These are phyloP conservation scores for Latrodectus hesperus DNA, from an alignment of 2,888 invertebrate species.

Conservation along the genomic window DNA sequence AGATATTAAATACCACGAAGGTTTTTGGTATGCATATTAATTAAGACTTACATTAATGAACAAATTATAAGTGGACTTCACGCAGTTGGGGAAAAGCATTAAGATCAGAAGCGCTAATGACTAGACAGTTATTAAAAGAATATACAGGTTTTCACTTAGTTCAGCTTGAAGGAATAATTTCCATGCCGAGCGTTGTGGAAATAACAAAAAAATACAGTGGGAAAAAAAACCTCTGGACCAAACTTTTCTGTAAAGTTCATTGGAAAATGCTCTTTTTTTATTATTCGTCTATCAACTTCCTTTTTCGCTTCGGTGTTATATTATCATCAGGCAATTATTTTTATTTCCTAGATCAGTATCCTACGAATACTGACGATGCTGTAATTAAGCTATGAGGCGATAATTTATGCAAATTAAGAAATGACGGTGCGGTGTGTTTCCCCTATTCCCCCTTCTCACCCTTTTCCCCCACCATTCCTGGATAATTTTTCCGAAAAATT, in stretches of 20 bases:
- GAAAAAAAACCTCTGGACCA: constrained; percentile 31
- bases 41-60: constrained; percentile 68
- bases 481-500: constrained; percentile 67
- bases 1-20: constrained; percentile 66
- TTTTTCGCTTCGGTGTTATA: constrained; percentile 37
- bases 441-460: constrained; percentile 11
- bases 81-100: constrained; percentile 42
- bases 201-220: constrained; percentile 14
- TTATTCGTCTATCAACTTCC: not conserved
- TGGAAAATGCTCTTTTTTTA: constrained; percentile 57
- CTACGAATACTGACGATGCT: constrained; percentile 52
- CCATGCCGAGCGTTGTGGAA: constrained; percentile 44
- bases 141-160: constrained; percentile 67
- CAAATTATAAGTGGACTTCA: constrained; percentile 52
- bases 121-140: constrained; percentile 67
- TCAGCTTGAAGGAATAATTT: constrained; percentile 59
- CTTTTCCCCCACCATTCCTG: not conserved
- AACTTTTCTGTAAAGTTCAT: constrained; percentile 66
- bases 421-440: constrained; percentile 25
- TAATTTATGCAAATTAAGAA: constrained; percentile 68
- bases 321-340: constrained; percentile 66
- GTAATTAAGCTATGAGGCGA: constrained; percentile 69
- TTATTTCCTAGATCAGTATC: constrained; percentile 51
- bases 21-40: constrained; percentile 68
- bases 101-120: constrained; percentile 59